Conservation (phyloP, 2,888 invertebrate species). For the Nebria brevicollis region DNA sequence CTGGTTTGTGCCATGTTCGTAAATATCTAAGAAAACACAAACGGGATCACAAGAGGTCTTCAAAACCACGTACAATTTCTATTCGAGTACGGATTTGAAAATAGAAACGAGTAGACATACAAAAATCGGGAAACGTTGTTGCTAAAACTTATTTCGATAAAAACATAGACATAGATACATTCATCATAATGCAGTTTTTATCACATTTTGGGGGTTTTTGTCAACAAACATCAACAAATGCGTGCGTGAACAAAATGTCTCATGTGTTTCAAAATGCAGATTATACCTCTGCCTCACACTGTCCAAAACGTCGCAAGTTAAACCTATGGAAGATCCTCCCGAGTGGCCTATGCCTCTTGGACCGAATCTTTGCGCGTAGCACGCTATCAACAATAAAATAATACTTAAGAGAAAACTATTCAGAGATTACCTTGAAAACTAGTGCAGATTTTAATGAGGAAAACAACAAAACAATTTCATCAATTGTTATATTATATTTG, state of each 20-base stretch:
- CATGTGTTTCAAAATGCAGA: slow-evolving; percentile 39
- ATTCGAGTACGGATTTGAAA: slow-evolving; percentile 15
- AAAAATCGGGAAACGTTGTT: slow-evolving; percentile 7
- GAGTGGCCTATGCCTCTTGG: slow-evolving; percentile 94
- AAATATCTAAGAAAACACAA: slow-evolving; percentile 26
- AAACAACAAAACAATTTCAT: neutral
- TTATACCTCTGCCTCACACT: slow-evolving; percentile 77
- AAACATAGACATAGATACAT: slow-evolving; percentile 27
- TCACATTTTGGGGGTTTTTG: slow-evolving; percentile 11
- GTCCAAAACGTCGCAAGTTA: slow-evolving; percentile 87
- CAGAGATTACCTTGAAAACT: slow-evolving; percentile 32
- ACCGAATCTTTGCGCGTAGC: slow-evolving; percentile 96
- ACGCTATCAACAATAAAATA: slow-evolving; percentile 70
- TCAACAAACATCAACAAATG: slow-evolving; percentile 24
- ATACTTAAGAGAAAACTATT: slow-evolving; percentile 31
- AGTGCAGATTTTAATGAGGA: neutral
- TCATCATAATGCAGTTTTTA: slow-evolving; percentile 28
- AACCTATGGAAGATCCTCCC: slow-evolving; percentile 84
- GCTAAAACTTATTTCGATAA: neutral
- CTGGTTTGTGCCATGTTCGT: slow-evolving; percentile 20
- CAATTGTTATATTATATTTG: neutral
- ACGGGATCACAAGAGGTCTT: slow-evolving; percentile 26
- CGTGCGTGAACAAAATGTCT: slow-evolving; percentile 32
- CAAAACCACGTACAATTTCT: slow-evolving; percentile 23
- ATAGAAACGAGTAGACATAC: slow-evolving; percentile 25